Conservation (phyloP, 2,113 vertebrate species). For the Grus americana region DNA sequence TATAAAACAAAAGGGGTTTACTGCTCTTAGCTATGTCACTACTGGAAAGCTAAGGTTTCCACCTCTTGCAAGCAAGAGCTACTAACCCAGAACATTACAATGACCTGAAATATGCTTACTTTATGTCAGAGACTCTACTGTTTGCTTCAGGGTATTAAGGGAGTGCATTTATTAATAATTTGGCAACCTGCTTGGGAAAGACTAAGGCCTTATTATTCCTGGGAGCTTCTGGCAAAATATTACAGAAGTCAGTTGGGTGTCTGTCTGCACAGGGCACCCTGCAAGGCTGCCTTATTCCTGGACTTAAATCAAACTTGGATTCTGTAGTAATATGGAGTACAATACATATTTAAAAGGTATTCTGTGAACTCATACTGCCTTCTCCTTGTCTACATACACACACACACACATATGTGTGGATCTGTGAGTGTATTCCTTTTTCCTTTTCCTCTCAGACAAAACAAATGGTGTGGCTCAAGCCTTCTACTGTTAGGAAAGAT, state of each 20-base stretch:
- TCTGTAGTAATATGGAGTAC: neutral
- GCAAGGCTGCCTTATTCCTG: neutral
- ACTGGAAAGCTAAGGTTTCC: neutral
- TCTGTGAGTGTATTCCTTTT: neutral
- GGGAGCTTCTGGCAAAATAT: neutral
- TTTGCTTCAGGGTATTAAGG: neutral
- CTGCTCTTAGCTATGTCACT: neutral
- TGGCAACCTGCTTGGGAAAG: constrained; percentile 18
- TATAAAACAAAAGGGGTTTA: neutral
- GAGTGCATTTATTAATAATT: neutral
- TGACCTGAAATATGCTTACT: neutral
- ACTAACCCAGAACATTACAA: neutral
- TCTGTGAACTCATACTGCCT: neutral
- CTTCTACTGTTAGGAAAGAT: neutral
- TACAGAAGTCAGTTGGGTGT: neutral
- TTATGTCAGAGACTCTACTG: neutral
- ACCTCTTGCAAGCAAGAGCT: neutral
- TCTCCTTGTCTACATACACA: neutral
- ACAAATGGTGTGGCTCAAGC: neutral
- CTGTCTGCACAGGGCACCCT: neutral
- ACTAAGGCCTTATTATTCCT: neutral
- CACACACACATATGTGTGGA: neutral
- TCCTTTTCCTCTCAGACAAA: neutral
- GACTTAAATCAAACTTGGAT: neutral
- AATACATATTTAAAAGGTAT: neutral